Conservation (phyloP, 2,113 vertebrate genomes). For the Dolichotis patagonum region DNA sequence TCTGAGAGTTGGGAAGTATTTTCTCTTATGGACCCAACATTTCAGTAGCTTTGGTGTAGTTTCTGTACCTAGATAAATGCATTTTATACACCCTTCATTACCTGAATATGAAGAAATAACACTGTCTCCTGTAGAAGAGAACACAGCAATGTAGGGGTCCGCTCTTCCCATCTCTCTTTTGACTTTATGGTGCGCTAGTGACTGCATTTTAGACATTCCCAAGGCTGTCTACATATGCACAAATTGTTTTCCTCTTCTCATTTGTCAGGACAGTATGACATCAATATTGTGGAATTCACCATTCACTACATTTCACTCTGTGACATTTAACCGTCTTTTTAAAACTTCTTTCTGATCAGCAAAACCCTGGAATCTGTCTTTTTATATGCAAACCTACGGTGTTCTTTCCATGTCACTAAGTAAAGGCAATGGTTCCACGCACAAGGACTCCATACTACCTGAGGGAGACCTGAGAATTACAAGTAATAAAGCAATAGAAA, state of each 20-base stretch:
- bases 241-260: background rate
- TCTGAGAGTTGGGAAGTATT: background rate
- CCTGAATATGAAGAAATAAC: background rate
- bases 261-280: conserved; percentile 51
- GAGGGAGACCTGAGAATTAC: conserved; percentile 73
- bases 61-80: background rate
- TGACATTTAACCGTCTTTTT: conserved; percentile 52
- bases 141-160: background rate
- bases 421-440: conserved; percentile 65
- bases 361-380: background rate
- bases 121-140: background rate
- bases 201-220: background rate
- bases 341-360: conserved; percentile 55
- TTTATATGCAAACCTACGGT: conserved; percentile 29
- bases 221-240: background rate
- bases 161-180: background rate
- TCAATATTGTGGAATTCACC: conserved; percentile 56
- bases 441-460: conserved; percentile 62
- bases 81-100: background rate
- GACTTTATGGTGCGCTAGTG: background rate
- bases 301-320: conserved; percentile 71
- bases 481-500: conserved; percentile 81
- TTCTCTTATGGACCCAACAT: background rate
- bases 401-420: conserved; percentile 51
- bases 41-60: background rate